These are phyloP conservation scores for Rhopalosiphum padi DNA, from an alignment of 1,140 invertebrate genomes.

Conservation along the genomic window DNA sequence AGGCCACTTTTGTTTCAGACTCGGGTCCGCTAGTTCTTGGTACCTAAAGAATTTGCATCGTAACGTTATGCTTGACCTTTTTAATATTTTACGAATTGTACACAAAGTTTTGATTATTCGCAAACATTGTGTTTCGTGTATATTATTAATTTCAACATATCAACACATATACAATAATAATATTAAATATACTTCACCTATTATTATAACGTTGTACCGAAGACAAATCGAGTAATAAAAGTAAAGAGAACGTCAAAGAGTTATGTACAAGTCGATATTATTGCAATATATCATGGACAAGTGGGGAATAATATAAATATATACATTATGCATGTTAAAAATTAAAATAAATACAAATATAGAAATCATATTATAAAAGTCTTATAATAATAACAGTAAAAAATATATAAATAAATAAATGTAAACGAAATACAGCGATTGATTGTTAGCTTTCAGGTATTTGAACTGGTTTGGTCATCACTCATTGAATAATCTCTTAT, in stretches of 20 bases:
- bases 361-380: background rate
- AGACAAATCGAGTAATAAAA: background rate
- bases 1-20: slow-evolving; percentile 68
- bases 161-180: background rate
- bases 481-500: too few species aligned
- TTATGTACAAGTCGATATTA: too few species aligned
- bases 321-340: too few species aligned
- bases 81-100: background rate
- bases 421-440: background rate
- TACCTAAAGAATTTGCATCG: slow-evolving; percentile 66
- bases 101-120: background rate
- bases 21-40: slow-evolving; percentile 68
- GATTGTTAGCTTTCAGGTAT: background rate
- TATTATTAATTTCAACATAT: background rate
- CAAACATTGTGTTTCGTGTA: background rate
- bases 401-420: background rate
- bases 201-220: background rate
- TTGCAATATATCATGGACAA: too few species aligned
- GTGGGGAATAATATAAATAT: too few species aligned
- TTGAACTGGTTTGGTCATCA: background rate
- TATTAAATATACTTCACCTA: too few species aligned
- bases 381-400: background rate
- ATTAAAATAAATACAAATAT: background rate
- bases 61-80: background rate
- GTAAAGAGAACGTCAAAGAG: too few species aligned